Conservation (phyloP, 2,797 vertebrate genomes). For the Myripristis jacobus region DNA sequence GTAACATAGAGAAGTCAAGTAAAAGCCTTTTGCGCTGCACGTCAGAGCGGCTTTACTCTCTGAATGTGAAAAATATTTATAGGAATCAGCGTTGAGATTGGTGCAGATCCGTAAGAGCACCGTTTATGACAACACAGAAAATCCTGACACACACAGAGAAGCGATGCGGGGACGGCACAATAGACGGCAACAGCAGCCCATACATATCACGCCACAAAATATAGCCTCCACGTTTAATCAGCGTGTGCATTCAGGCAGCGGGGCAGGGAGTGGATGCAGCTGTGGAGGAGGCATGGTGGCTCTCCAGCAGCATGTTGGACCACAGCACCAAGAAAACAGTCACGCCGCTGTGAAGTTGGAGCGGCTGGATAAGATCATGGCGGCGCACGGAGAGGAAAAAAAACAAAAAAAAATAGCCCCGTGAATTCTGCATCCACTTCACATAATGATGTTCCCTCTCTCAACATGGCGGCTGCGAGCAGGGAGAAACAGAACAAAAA, state of each 20-base stretch:
- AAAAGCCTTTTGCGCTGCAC: too few relatives aligned
- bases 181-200: background rate
- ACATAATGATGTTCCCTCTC: slow-evolving; percentile 58
- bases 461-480: slow-evolving; percentile 77
- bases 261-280: slow-evolving; percentile 11
- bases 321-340: background rate
- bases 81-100: background rate
- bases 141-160: background rate
- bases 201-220: slow-evolving; percentile 14
- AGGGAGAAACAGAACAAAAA: slow-evolving; percentile 62
- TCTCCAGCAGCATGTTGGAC: slow-evolving; percentile 21
- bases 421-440: slow-evolving; percentile 47
- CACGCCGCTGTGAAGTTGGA: slow-evolving; percentile 23
- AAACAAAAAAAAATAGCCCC: slow-evolving; percentile 16
- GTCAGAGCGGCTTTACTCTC: background rate
- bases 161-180: background rate
- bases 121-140: background rate
- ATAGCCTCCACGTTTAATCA: slow-evolving; percentile 33
- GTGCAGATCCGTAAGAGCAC: background rate
- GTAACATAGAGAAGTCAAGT: background rate
- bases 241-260: slow-evolving; percentile 12
- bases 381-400: background rate
- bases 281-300: slow-evolving; percentile 11
- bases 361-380: slow-evolving; percentile 27
- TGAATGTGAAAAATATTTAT: background rate